Base-by-base conservation (phyloP, 2,888 invertebrate species). In the Automeris io region DNA sequence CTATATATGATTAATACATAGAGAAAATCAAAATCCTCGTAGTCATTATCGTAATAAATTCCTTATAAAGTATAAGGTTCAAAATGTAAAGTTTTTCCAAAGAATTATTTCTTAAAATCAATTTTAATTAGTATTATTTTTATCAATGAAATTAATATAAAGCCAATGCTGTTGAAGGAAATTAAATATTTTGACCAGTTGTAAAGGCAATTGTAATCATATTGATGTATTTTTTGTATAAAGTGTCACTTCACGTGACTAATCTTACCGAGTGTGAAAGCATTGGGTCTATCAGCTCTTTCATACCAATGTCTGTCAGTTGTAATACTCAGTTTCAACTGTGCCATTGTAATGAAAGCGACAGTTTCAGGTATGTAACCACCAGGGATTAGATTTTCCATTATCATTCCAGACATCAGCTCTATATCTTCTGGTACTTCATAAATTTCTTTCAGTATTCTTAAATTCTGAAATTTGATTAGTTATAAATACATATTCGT, bases 351-450 rank as follows among this genome's bases (percentile, higher is more conserved):
- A 42, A 96, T 85, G 61, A 95, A 95, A 39, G 93, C 93, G 61
- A 96, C 94, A 12, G 95, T 94, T 1, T 94, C 93, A 13, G 95
- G 95, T 25, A 95, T 87, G 89, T 93, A 91, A 35, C 93, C 93
- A 26, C 93, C 95, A n/a, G n/a, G 9, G 7, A 24, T 24, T 5
- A 1, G n/a, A 2, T 24, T 24, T 2, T 92, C 91, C 37, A 95
- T 79, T 0, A 93, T 91, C 24, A 94, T 94, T 13, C 94, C 95
- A 24, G 93, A 92, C 91, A 95, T 94, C 23, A 96, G 82, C 78
- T 96, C 96, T 38, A 96, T 92, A 70, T 96, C 95, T 43, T 90
- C 89, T 3, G 94, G 92, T 70, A 92, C 90, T 1, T 49, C 42
- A 41, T 66, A 69, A 0, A 47, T 4, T 1, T 45, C 42, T 29